These are phyloP conservation scores for Bothrops jararaca DNA, from an alignment of 2,113 vertebrate genomes.

Conservation along the genomic window DNA sequence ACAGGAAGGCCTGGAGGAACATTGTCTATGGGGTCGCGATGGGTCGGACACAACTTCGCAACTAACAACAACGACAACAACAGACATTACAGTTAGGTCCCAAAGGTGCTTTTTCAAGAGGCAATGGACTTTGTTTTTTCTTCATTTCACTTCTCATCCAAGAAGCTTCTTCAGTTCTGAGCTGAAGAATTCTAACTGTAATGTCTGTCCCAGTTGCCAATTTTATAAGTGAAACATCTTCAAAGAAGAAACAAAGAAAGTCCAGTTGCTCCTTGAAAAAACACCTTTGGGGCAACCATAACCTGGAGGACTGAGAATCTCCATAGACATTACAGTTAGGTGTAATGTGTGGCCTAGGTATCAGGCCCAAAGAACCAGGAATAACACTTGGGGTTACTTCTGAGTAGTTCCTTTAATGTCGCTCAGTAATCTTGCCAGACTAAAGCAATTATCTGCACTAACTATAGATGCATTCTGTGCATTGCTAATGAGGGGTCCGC, in stretches of 20 bases:
- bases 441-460: background rate
- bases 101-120: background rate
- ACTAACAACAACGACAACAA: no score
- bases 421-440: background rate
- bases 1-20: no score
- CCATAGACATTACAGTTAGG: background rate
- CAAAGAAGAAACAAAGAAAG: background rate
- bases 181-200: background rate
- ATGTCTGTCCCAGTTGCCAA: background rate
- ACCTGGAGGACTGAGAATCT: background rate
- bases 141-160: background rate
- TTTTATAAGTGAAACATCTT: background rate
- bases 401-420: background rate
- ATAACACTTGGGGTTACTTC: no score
- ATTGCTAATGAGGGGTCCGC: background rate
- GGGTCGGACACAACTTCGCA: no score
- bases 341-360: background rate
- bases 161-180: background rate
- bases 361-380: no score
- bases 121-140: background rate
- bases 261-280: background rate
- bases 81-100: background rate
- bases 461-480: background rate
- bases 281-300: background rate
- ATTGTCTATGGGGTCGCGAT: no score